Percentiles rank a stretch among this genome's conserved stretches.
phyloP scores from a whole-genome alignment of 2,113 vertebrate species.

The Oriolus oriolus region DNA sequence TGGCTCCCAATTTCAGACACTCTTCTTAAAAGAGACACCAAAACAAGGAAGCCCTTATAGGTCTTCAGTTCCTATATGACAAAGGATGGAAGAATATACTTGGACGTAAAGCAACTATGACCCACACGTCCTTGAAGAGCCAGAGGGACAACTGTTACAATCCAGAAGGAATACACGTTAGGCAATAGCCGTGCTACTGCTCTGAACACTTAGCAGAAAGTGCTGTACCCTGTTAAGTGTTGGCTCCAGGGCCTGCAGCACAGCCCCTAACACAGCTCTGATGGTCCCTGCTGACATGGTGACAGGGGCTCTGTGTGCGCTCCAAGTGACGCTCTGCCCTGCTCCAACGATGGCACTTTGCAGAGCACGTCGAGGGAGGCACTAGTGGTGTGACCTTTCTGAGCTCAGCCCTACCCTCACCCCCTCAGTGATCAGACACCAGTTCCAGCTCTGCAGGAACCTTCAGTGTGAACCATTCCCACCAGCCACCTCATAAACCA shows the following conservation, averaged over 20 bases:
- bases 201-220: constrained; percentile 35
- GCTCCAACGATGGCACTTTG: background rate
- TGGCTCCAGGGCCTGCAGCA: background rate
- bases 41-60: background rate
- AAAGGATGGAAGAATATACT: background rate
- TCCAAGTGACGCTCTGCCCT: background rate
- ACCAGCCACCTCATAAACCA: background rate
- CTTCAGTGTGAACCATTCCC: background rate
- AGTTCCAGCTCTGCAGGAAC: background rate
- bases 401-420: background rate
- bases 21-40: background rate
- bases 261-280: background rate
- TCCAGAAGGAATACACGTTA: background rate
- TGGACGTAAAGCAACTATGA: background rate
- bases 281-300: background rate
- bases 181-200: background rate
- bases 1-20: background rate
- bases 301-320: rapidly evolving
- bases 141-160: background rate
- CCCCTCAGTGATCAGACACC: background rate
- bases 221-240: background rate
- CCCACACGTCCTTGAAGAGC: background rate
- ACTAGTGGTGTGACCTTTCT: background rate
- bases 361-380: rapidly evolving
- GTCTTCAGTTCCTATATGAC: background rate